Percentiles rank a stretch among this genome's conserved stretches.
phyloP scores from a whole-genome alignment of 2,888 invertebrate species.

The Aphidius colemani region DNA sequence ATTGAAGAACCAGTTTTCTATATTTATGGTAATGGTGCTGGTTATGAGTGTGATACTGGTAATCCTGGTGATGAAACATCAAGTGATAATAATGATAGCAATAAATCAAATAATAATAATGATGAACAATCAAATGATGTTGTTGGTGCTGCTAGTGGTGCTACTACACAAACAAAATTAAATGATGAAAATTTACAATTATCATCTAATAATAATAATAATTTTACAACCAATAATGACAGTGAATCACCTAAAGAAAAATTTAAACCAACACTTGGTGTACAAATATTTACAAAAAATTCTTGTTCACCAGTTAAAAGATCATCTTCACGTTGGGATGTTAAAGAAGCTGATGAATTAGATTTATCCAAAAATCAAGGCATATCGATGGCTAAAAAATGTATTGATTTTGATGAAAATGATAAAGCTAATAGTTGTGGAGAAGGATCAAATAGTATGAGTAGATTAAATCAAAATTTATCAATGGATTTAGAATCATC shows the following conservation, averaged over 20 bases:
- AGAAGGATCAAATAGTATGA: slow-evolving; percentile 33
- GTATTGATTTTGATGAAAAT: slow-evolving; percentile 24
- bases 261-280: slow-evolving; percentile 55
- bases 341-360: slow-evolving; percentile 54
- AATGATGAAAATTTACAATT: slow-evolving; percentile 25
- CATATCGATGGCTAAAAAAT: slow-evolving; percentile 45
- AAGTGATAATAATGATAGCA: slow-evolving; percentile 48
- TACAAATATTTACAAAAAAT: slow-evolving; percentile 52
- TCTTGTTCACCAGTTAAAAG: slow-evolving; percentile 39
- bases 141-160: slow-evolving; percentile 20
- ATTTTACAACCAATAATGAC: slow-evolving; percentile 28
- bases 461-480: slow-evolving; percentile 32
- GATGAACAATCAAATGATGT: slow-evolving; percentile 40
- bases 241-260: slow-evolving; percentile 43
- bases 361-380: slow-evolving; percentile 48
- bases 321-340: slow-evolving; percentile 61
- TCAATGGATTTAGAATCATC: not conserved
- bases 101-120: slow-evolving; percentile 43
- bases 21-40: slow-evolving; percentile 75
- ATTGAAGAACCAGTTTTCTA: slow-evolving; percentile 75
- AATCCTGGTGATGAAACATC: slow-evolving; percentile 63
- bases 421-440: slow-evolving; percentile 4
- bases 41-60: slow-evolving; percentile 75
- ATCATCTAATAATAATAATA: slow-evolving; percentile 33
- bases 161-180: not conserved